A percentile compares a stretch with the other conserved stretches of the same genome.
phyloP scores from a whole-genome alignment of 1,140 invertebrate species.

The Pogonomyrmex californicus region DNA sequence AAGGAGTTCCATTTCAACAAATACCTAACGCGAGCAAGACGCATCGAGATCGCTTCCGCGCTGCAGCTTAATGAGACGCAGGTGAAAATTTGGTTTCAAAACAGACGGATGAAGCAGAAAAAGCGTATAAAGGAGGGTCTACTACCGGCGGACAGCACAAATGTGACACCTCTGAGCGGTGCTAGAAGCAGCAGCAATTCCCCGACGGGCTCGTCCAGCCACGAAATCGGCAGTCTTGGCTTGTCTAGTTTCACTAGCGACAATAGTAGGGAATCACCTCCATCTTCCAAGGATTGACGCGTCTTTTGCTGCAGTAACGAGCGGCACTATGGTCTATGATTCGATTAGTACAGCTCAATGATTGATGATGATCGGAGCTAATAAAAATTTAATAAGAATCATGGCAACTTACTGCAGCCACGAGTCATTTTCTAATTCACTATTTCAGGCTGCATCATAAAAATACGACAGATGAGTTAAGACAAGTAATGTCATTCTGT shows the following conservation, averaged over 20 bases:
- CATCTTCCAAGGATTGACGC: slow-evolving; percentile 82
- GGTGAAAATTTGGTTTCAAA: slow-evolving; percentile 94
- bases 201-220: slow-evolving; percentile 83
- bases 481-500: slow-evolving; percentile 48
- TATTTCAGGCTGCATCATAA: slow-evolving; percentile 37
- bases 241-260: slow-evolving; percentile 81
- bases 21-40: slow-evolving; percentile 97
- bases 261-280: slow-evolving; percentile 83
- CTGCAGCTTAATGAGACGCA: slow-evolving; percentile 99
- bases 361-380: slow-evolving; percentile 1
- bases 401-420: slow-evolving; percentile 53
- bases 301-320: slow-evolving; percentile 70
- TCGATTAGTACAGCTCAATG: slow-evolving; percentile 11
- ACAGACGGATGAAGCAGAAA: slow-evolving; percentile 97
- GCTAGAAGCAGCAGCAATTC: slow-evolving; percentile 86
- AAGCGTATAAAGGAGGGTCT: slow-evolving; percentile 97
- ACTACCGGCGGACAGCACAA: slow-evolving; percentile 88
- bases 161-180: slow-evolving; percentile 72
- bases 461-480: not conserved
- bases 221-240: slow-evolving; percentile 75
- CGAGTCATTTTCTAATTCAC: slow-evolving; percentile 27
- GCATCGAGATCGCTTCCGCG: slow-evolving; percentile 99
- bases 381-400: slow-evolving; percentile 19
- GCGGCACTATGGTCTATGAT: slow-evolving; percentile 57
- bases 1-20: slow-evolving; percentile 99